These are phyloP conservation scores for Masticophis lateralis DNA, from an alignment of 2,797 vertebrate genomes.

Conservation along the genomic window DNA sequence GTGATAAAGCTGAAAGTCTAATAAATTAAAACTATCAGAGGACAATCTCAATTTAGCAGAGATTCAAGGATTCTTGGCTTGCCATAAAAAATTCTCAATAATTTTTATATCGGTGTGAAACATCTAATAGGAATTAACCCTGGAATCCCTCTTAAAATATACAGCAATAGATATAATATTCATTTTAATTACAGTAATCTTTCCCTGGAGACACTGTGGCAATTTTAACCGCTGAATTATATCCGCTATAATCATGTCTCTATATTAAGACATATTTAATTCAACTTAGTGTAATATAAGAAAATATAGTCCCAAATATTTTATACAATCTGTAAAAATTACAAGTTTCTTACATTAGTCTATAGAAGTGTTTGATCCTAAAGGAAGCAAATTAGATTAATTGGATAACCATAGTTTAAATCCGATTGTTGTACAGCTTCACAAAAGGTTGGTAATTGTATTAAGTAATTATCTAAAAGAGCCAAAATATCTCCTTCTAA, in stretches of 20 bases:
- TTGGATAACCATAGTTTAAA: not conserved
- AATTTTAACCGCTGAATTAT: not conserved
- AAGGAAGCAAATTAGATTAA: not conserved
- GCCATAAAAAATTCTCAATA: not conserved
- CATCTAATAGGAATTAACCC: not conserved
- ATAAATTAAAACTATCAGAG: not conserved
- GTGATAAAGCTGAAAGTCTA: not conserved
- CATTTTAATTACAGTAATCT: not conserved
- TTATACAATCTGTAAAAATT: not conserved
- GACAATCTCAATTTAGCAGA: not conserved
- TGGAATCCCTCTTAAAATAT: not conserved
- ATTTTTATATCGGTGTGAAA: not conserved
- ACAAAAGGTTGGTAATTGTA: not conserved
- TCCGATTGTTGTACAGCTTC: not conserved
- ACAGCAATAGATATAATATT: not conserved
- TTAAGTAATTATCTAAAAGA: not conserved
- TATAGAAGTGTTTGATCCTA: not conserved
- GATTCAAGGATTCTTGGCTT: not conserved
- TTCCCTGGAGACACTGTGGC: not conserved
- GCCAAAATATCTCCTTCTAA: not conserved
- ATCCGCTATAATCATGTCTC: not conserved
- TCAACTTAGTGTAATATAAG: not conserved
- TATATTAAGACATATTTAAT: not conserved
- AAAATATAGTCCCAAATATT: not conserved
- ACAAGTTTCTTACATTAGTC: not conserved